Percentiles rank a stretch among this genome's conserved stretches.
phyloP scores from a whole-genome alignment of 2,888 invertebrate species.

The Calameuta filiformis region DNA sequence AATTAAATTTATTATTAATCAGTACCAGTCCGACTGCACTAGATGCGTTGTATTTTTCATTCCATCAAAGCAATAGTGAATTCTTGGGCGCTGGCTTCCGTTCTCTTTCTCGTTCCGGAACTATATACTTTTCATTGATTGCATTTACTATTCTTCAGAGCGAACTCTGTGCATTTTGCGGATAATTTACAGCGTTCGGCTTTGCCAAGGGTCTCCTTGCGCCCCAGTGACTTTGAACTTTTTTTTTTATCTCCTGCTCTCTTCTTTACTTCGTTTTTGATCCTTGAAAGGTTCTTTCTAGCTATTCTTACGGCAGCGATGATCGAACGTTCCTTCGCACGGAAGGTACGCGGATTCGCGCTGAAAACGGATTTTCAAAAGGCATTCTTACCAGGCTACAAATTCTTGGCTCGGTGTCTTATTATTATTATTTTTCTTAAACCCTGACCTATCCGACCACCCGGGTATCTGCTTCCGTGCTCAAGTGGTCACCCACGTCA shows the following conservation, averaged over 20 bases:
- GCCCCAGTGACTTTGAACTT: background rate
- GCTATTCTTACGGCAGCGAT: background rate
- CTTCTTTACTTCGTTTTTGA: background rate
- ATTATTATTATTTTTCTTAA: background rate
- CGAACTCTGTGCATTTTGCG: background rate
- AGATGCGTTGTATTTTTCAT: background rate
- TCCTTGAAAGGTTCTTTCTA: background rate
- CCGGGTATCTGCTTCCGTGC: background rate
- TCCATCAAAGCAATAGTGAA: background rate
- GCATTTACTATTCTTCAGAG: background rate
- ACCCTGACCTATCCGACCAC: background rate
- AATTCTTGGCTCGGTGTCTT: background rate
- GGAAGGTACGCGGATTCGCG: background rate
- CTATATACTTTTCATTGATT: background rate
- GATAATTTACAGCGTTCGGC: background rate
- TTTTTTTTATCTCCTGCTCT: background rate
- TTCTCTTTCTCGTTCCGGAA: background rate
- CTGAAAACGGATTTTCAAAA: background rate
- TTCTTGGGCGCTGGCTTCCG: background rate
- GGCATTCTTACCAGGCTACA: background rate
- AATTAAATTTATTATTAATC: background rate
- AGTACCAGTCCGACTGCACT: background rate
- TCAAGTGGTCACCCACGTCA: background rate
- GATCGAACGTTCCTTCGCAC: background rate
- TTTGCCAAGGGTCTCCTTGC: background rate